phyloP scores from a whole-genome alignment of 2,113 vertebrate genomes.

The Callopanchax toddi region DNA sequence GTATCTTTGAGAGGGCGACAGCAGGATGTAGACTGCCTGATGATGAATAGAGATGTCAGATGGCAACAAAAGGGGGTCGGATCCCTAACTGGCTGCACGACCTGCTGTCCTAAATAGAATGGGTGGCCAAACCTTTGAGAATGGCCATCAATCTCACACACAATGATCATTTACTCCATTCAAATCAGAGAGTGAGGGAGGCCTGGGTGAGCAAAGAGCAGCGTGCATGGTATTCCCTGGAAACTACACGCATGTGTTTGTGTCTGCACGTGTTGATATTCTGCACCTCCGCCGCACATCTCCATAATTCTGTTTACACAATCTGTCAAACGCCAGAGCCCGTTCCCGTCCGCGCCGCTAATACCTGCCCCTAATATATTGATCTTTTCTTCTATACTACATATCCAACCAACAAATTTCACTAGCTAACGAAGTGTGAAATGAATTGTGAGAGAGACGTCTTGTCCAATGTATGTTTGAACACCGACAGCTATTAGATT shows the following conservation, averaged over 20 bases:
- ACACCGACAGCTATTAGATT: constrained; percentile 43
- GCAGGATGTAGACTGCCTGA: constrained; percentile 43
- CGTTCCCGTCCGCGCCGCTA: constrained; percentile 32
- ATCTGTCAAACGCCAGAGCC: constrained; percentile 25
- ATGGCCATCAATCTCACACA: constrained; percentile 56
- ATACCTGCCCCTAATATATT: constrained; percentile 58
- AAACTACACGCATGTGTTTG: constrained; percentile 16
- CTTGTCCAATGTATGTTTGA: constrained; percentile 40
- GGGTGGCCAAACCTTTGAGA: constrained; percentile 50
- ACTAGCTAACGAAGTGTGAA: constrained; percentile 68
- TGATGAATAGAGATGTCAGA: constrained; percentile 71
- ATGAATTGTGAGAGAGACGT: constrained; percentile 62
- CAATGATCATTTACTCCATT: constrained; percentile 63
- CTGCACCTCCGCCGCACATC: not conserved
- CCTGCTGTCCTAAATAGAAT: constrained; percentile 61
- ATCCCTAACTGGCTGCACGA: constrained; percentile 62
- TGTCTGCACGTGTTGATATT: constrained; percentile 12
- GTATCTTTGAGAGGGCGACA: constrained; percentile 29
- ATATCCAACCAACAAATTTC: constrained; percentile 53
- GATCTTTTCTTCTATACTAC: constrained; percentile 47
- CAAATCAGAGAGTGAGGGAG: constrained; percentile 31
- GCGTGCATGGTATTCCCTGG: constrained; percentile 10
- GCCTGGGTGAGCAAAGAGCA: constrained; percentile 21
- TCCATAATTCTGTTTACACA: constrained; percentile 41
- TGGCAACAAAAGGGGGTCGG: constrained; percentile 58